A percentile compares a stretch with the other conserved stretches of the same genome.
Evolutionary conservation across 2,113 vertebrate species (phyloP).

Genomic region (Menura novaehollandiae): DNA sequence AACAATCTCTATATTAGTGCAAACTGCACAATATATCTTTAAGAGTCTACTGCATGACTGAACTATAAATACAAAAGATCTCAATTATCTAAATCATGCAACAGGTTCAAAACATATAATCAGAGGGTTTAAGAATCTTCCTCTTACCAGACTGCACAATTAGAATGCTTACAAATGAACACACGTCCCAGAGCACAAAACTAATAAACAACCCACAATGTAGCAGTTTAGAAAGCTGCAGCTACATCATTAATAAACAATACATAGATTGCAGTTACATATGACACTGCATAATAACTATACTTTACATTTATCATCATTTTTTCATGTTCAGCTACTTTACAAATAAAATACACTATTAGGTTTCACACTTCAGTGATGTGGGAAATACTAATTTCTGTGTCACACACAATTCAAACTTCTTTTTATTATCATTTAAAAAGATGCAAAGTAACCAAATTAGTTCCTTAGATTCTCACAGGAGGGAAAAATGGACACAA

Average conservation of each 20-base stretch:
- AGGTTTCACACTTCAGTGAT: background rate
- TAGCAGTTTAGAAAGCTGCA: background rate
- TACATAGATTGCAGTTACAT: background rate
- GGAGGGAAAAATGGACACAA: background rate
- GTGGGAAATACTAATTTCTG: background rate
- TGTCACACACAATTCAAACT: background rate
- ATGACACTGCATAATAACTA: background rate
- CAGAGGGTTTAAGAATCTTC: background rate
- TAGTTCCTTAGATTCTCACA: background rate
- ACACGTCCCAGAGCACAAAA: background rate
- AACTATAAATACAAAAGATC: background rate
- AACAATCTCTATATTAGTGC: background rate
- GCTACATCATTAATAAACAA: background rate
- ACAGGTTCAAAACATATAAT: background rate
- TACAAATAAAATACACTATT: background rate
- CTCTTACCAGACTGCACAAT: background rate
- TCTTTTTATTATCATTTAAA: background rate
- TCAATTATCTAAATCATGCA: background rate
- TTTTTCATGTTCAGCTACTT: background rate
- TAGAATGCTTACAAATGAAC: background rate
- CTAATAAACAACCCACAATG: background rate
- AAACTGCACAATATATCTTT: background rate
- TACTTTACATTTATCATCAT: background rate
- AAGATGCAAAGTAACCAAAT: background rate
- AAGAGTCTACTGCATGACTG: background rate